A percentile compares a stretch with the other conserved stretches of the same genome.
Evolutionary conservation across 2,888 invertebrate species (phyloP).

Genomic region (Marronus borbonicus): DNA sequence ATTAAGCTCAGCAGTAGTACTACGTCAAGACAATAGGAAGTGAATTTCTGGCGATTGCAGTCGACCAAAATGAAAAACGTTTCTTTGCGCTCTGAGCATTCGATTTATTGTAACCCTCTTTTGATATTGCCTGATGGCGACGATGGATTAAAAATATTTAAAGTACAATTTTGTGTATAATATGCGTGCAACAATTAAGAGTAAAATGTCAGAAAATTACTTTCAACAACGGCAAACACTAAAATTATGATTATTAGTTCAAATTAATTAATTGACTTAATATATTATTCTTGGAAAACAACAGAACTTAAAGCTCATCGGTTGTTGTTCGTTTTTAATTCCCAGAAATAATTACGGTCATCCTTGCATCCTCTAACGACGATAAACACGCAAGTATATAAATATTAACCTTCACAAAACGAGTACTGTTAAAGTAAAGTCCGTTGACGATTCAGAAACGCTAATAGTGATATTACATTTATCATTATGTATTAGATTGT

Average conservation of each 20-base stretch:
- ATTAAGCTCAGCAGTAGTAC: no score
- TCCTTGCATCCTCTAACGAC: constrained; percentile 26
- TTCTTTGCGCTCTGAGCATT: no score
- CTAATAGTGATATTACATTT: no score
- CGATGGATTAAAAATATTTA: no score
- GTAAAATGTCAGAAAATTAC: not conserved
- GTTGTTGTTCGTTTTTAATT: constrained; percentile 35
- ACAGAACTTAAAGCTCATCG: constrained; percentile 4
- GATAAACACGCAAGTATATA: constrained; percentile 26
- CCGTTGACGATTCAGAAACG: no score
- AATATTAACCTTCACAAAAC: not conserved
- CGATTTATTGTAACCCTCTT: no score
- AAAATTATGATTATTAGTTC: constrained; percentile 45
- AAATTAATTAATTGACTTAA: constrained; percentile 41
- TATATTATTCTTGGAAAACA: constrained; percentile 31
- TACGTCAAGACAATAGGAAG: no score
- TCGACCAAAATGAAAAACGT: no score
- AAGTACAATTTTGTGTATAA: not conserved
- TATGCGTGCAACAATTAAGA: not conserved
- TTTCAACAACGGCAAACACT: constrained; percentile 3
- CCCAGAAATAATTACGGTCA: constrained; percentile 45
- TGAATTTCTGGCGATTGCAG: no score
- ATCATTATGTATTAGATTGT: no score
- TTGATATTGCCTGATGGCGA: no score
- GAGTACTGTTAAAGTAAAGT: not conserved